A percentile compares a stretch with the other conserved stretches of the same genome.
Conservation (phyloP, 2,888 invertebrate species). For the Dermolepida albohirtum region DNA sequence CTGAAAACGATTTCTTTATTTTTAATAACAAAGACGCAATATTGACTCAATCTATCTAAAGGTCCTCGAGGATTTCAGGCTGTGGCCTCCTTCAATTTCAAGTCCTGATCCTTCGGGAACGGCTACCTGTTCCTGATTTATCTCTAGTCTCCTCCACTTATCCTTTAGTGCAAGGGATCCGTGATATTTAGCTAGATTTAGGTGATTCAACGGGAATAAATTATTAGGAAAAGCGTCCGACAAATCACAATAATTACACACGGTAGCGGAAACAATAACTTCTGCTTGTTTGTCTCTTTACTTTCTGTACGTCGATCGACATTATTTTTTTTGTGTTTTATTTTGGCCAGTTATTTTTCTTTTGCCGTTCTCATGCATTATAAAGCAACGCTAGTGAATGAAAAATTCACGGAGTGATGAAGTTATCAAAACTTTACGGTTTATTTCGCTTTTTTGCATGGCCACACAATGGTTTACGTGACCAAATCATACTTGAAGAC, state of each 20-base stretch:
- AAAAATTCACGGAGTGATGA: conserved; percentile 51
- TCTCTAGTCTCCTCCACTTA: conserved; percentile 65
- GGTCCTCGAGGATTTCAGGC: conserved; percentile 59
- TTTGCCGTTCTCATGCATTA: conserved; percentile 32
- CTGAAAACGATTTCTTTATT: neutral
- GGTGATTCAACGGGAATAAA: conserved; percentile 61
- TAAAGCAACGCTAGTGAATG: conserved; percentile 14
- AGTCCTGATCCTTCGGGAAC: conserved; percentile 62
- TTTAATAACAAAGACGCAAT: conserved; percentile 42
- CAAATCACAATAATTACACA: conserved; percentile 49
- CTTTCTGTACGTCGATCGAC: neutral
- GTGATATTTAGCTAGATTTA: conserved; percentile 65
- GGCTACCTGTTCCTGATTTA: conserved; percentile 66
- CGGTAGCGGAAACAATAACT: conserved; percentile 28
- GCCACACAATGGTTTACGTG: conserved; percentile 63
- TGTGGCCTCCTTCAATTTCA: conserved; percentile 61
- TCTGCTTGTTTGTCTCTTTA: conserved; percentile 1
- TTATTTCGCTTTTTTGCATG: conserved; percentile 61
- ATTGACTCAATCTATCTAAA: conserved; percentile 61
- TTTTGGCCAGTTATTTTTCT: neutral
- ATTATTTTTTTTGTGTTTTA: conserved; percentile 23
- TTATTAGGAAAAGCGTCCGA: conserved; percentile 55
- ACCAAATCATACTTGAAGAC: conserved; percentile 51
- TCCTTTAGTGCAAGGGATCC: conserved; percentile 63
- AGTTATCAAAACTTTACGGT: conserved; percentile 63